These are phyloP conservation scores for Stomorhina lunata DNA, from an alignment of 2,888 invertebrate genomes.

Conservation along the genomic window DNA sequence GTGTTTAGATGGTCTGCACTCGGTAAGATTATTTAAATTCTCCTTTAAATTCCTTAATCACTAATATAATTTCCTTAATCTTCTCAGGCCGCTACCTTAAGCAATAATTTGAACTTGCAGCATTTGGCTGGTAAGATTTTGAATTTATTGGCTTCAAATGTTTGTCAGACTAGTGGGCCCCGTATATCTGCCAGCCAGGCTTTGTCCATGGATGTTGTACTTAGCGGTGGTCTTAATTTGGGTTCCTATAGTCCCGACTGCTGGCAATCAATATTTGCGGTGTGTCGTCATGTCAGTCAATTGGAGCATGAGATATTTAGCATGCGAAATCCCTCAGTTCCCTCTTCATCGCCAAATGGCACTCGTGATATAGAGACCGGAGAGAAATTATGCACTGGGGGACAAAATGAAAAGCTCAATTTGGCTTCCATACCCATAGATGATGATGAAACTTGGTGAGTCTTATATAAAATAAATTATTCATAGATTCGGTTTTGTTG, in stretches of 20 bases:
- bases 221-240: constrained; percentile 92
- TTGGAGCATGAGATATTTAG: constrained; percentile 95
- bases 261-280: constrained; percentile 97
- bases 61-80: background rate
- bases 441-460: constrained; percentile 90
- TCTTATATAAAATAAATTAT: background rate
- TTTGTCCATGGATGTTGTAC: constrained; percentile 93
- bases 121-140: constrained; percentile 95
- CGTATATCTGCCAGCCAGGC: constrained; percentile 93
- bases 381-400: constrained; percentile 77
- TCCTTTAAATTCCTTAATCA: background rate
- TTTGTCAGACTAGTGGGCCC: constrained; percentile 89
- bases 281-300: constrained; percentile 94
- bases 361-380: constrained; percentile 78
- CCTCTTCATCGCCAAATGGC: constrained; percentile 76
- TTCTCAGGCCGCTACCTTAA: constrained; percentile 90
- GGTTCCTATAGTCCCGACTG: constrained; percentile 96
- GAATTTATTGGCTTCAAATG: constrained; percentile 91
- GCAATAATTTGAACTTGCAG: constrained; percentile 93
- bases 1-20: constrained; percentile 93
- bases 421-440: constrained; percentile 83
- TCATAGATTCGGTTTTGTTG: background rate
- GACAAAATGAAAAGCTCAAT: constrained; percentile 82
- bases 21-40: constrained; percentile 80
- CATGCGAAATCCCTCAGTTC: constrained; percentile 82